phyloP scores from a whole-genome alignment of 2,113 vertebrate genomes.

The Otocyon megalotis region DNA sequence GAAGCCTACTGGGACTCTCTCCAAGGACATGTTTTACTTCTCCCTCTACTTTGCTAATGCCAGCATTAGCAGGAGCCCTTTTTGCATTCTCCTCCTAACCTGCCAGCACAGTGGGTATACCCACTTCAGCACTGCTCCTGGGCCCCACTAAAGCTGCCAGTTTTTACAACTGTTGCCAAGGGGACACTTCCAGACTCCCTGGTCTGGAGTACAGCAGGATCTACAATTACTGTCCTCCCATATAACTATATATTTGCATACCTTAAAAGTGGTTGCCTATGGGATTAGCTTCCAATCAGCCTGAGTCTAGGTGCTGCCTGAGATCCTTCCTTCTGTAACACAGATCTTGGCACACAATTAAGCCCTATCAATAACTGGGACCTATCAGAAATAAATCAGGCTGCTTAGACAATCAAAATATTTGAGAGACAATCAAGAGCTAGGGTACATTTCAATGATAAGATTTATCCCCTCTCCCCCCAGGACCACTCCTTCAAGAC shows the following conservation, averaged over 20 bases:
- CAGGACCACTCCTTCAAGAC: neutral
- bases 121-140: neutral
- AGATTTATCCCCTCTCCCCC: neutral
- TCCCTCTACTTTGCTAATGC: neutral
- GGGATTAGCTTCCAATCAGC: neutral
- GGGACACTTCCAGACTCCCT: neutral
- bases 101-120: neutral
- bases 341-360: neutral
- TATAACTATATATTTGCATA: neutral
- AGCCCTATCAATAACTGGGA: neutral
- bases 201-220: neutral
- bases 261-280: neutral
- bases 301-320: neutral
- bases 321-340: neutral
- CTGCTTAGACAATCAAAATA: neutral
- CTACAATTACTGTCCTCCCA: neutral
- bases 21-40: neutral
- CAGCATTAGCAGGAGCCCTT: neutral
- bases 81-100: neutral
- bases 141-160: neutral
- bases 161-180: neutral
- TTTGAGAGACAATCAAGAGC: neutral
- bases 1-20: neutral
- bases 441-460: neutral
- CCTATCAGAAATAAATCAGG: neutral